phyloP scores from a whole-genome alignment of 2,888 invertebrate genomes.

The Globia sparganii region DNA sequence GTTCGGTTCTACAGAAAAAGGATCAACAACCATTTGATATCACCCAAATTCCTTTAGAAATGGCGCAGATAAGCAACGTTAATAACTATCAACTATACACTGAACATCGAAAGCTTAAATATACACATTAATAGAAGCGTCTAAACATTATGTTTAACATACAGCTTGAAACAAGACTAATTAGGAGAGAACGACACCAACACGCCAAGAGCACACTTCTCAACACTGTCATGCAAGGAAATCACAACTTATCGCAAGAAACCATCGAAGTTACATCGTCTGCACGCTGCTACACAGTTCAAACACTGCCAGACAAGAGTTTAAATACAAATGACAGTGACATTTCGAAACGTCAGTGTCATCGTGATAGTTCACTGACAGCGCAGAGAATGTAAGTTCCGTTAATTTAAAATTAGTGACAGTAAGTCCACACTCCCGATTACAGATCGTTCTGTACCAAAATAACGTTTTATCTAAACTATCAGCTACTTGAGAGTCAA shows the following conservation, averaged over 20 bases:
- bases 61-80: constrained; percentile 82
- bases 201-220: constrained; percentile 82
- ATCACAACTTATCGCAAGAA: constrained; percentile 47
- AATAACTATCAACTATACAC: constrained; percentile 79
- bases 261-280: constrained; percentile 29
- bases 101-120: constrained; percentile 87
- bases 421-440: constrained; percentile 76
- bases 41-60: constrained; percentile 88
- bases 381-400: constrained; percentile 50
- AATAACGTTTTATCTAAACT: constrained; percentile 84
- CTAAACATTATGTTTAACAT: constrained; percentile 71
- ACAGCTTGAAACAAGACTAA: constrained; percentile 75
- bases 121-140: constrained; percentile 76
- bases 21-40: constrained; percentile 84
- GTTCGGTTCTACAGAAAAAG: constrained; percentile 45
- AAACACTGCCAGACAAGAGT: background rate
- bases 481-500: constrained; percentile 86
- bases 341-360: constrained; percentile 29
- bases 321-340: constrained; percentile 20
- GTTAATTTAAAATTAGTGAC: constrained; percentile 88
- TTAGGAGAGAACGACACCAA: constrained; percentile 87
- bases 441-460: constrained; percentile 83
- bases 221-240: constrained; percentile 77
- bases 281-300: constrained; percentile 29
- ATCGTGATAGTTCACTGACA: constrained; percentile 44